A percentile compares a stretch with the other conserved stretches of the same genome.
Evolutionary conservation across 1,140 invertebrate genomes (phyloP).

Genomic region (Drosophila lini): DNA sequence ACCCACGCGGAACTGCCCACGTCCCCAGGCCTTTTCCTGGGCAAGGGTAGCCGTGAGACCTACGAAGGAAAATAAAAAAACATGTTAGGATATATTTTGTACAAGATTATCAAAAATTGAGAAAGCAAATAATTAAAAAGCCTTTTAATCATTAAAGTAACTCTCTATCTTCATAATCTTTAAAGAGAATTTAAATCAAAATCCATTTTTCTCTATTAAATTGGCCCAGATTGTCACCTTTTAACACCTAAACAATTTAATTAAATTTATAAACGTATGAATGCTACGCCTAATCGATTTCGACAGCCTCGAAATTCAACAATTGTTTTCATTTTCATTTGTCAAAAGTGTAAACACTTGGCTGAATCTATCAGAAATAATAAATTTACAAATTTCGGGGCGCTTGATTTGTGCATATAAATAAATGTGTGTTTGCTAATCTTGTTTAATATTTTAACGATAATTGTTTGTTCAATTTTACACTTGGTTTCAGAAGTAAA

Average conservation of each 20-base stretch:
- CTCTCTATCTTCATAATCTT: background rate
- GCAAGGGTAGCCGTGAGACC: constrained; percentile 53
- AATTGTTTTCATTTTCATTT: constrained; percentile 12
- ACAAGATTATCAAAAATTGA: background rate
- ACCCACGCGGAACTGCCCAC: constrained; percentile 66
- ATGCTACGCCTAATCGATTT: constrained; percentile 8
- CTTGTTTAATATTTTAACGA: background rate
- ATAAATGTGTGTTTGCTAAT: background rate
- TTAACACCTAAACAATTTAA: constrained; percentile 8
- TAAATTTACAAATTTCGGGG: background rate
- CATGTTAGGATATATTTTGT: background rate
- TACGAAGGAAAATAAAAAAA: constrained; percentile 15
- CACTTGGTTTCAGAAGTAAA: background rate
- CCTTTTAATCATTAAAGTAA: no score
- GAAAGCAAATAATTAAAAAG: background rate
- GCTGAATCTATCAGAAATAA: constrained; percentile 11
- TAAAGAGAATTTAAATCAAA: background rate
- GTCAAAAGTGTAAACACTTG: constrained; percentile 15
- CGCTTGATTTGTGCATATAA: background rate
- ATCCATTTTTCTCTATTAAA: background rate
- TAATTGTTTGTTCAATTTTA: background rate
- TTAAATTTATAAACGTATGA: background rate
- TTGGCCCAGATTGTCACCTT: background rate
- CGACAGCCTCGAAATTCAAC: background rate
- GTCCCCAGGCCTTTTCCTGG: constrained; percentile 43